These are phyloP conservation scores for Cyclargus thomasi DNA, from an alignment of 1,140 invertebrate species.

Conservation along the genomic window DNA sequence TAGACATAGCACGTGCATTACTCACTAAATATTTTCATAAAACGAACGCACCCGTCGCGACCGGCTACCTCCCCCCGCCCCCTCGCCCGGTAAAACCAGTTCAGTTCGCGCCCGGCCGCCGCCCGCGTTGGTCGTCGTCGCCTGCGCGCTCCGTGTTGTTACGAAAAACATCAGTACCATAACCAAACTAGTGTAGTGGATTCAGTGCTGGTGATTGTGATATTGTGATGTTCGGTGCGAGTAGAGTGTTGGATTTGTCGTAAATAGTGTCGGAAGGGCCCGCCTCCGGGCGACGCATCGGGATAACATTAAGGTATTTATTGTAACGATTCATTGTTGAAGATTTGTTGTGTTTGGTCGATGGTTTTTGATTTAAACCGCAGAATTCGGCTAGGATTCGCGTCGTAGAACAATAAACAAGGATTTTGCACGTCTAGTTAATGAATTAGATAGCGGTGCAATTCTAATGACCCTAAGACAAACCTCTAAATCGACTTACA, in stretches of 20 bases:
- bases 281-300: conserved; percentile 62
- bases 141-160: conserved; percentile 49
- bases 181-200: conserved; percentile 67
- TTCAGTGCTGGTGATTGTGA: conserved; percentile 65
- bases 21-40: conserved; percentile 75
- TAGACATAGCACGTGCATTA: conserved; percentile 73
- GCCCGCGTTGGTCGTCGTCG: conserved; percentile 53
- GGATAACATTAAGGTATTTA: conserved; percentile 76
- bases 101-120: conserved; percentile 68
- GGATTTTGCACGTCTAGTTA: not conserved
- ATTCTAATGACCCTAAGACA: not conserved
- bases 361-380: conserved; percentile 52
- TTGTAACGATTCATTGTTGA: conserved; percentile 71
- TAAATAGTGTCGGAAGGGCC: conserved; percentile 61
- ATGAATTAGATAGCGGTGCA: not conserved
- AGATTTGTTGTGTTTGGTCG: conserved; percentile 67
- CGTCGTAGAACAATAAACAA: conserved; percentile 45
- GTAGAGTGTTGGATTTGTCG: conserved; percentile 64
- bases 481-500: not conserved
- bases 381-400: conserved; percentile 45
- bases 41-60: conserved; percentile 58
- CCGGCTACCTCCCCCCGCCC: conserved; percentile 36
- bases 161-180: conserved; percentile 66
- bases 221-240: conserved; percentile 62
- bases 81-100: conserved; percentile 63